Evolutionary conservation across 92 coral and sea anemone genomes (phyloP).

Genomic region (Zoanthus sansibaricus): DNA sequence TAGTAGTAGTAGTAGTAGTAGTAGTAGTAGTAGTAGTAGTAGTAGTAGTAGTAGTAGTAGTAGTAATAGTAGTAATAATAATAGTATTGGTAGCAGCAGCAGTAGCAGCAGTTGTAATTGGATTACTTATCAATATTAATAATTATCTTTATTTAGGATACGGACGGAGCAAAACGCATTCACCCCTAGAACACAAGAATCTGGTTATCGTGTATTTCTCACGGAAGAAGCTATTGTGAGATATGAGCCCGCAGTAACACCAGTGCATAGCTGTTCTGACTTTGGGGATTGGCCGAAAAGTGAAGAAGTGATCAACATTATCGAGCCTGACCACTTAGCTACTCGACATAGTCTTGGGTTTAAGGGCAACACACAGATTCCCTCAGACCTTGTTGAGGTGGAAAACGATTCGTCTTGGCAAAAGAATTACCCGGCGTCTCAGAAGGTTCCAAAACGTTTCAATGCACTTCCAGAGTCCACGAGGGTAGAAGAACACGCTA

Average conservation of each 20-base stretch:
- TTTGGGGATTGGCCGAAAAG: constrained; percentile 60
- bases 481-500: constrained; percentile 40
- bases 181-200: not conserved
- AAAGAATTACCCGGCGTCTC: not conserved
- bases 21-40: too few species aligned
- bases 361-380: constrained; percentile 79
- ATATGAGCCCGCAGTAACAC: constrained; percentile 48
- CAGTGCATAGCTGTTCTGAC: constrained; percentile 48
- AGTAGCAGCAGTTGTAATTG: too few species aligned
- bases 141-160: constrained; percentile 8
- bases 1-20: too few species aligned
- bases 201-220: constrained; percentile 73
- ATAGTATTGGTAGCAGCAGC: too few species aligned
- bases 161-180: constrained; percentile 28
- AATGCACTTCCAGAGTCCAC: constrained; percentile 42
- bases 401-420: constrained; percentile 74
- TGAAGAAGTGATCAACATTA: constrained; percentile 62
- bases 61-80: too few species aligned
- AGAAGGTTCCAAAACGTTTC: constrained; percentile 5
- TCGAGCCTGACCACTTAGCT: constrained; percentile 44
- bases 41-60: too few species aligned
- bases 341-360: constrained; percentile 80
- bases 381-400: constrained; percentile 81
- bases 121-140: not conserved
- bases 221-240: constrained; percentile 66